These are phyloP conservation scores for Pocillopora damicornis DNA, from an alignment of 64 coral and sea anemone genomes.

Conservation along the genomic window DNA sequence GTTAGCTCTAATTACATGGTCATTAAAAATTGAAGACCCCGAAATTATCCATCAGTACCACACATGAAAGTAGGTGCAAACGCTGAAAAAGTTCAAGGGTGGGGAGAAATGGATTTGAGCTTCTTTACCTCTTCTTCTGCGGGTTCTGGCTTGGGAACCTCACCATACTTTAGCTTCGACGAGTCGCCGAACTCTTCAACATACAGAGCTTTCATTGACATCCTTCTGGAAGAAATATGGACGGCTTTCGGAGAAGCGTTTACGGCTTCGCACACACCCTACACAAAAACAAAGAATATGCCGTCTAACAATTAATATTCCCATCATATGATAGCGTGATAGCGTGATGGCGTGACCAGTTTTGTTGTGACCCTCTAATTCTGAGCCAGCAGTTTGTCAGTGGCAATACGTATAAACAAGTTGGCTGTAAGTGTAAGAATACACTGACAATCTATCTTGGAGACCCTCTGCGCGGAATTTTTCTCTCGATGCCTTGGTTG, in stretches of 20 bases:
- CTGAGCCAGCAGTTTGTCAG: neutral
- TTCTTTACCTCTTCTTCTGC: conserved; percentile 48
- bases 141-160: conserved; percentile 31
- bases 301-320: neutral
- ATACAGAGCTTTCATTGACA: conserved; percentile 63
- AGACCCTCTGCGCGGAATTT: neutral
- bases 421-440: too few relatives aligned
- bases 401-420: neutral
- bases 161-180: conserved; percentile 39
- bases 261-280: neutral
- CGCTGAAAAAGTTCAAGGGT: too few relatives aligned
- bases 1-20: too few relatives aligned
- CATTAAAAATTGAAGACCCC: too few relatives aligned
- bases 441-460: too few relatives aligned
- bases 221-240: neutral
- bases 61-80: too few relatives aligned
- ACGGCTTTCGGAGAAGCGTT: neutral
- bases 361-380: neutral
- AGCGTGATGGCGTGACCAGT: neutral
- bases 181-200: conserved; percentile 48
- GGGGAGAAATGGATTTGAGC: neutral
- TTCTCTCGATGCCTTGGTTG: neutral
- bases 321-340: neutral
- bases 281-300: neutral
- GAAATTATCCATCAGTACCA: too few relatives aligned